Evolutionary conservation across 2,888 invertebrate genomes (phyloP).

Genomic region (Brenthis daphne): DNA sequence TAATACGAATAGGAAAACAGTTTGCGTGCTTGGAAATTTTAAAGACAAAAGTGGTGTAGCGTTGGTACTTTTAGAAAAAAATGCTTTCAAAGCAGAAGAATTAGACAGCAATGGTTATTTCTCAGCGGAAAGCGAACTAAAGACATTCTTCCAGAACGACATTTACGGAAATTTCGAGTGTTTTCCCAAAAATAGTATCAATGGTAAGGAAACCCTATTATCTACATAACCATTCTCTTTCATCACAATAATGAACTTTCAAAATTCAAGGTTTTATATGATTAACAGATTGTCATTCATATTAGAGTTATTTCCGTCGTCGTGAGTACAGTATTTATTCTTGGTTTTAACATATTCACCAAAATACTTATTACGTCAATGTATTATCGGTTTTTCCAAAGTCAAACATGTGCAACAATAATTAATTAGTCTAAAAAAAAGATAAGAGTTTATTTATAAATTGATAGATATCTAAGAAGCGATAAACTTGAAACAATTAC

Average conservation of each 20-base stretch:
- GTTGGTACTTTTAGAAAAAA: slow-evolving; percentile 90
- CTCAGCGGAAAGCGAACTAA: slow-evolving; percentile 80
- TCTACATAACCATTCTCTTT: background rate
- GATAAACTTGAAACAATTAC: background rate
- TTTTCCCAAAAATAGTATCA: slow-evolving; percentile 82
- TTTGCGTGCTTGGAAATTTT: slow-evolving; percentile 87
- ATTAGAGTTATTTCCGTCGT: slow-evolving; percentile 32
- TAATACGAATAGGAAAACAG: slow-evolving; percentile 87
- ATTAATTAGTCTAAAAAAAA: slow-evolving; percentile 8
- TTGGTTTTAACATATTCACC: background rate
- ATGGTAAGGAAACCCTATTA: slow-evolving; percentile 78
- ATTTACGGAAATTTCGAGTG: slow-evolving; percentile 92
- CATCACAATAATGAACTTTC: slow-evolving; percentile 47
- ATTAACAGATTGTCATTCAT: slow-evolving; percentile 20
- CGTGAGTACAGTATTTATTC: slow-evolving; percentile 27
- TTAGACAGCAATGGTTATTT: slow-evolving; percentile 83
- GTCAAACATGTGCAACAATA: slow-evolving; percentile 5
- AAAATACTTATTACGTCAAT: slow-evolving; percentile 6
- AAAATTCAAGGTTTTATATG: slow-evolving; percentile 44
- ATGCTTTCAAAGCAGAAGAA: slow-evolving; percentile 87
- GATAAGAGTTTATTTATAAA: slow-evolving; percentile 16
- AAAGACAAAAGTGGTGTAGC: slow-evolving; percentile 84
- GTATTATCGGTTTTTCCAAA: slow-evolving; percentile 2
- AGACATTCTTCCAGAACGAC: slow-evolving; percentile 89
- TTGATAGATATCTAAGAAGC: background rate